Percentiles rank a stretch among this genome's conserved stretches.
phyloP scores from a whole-genome alignment of 1,140 invertebrate genomes.

The Aethina tumida region DNA sequence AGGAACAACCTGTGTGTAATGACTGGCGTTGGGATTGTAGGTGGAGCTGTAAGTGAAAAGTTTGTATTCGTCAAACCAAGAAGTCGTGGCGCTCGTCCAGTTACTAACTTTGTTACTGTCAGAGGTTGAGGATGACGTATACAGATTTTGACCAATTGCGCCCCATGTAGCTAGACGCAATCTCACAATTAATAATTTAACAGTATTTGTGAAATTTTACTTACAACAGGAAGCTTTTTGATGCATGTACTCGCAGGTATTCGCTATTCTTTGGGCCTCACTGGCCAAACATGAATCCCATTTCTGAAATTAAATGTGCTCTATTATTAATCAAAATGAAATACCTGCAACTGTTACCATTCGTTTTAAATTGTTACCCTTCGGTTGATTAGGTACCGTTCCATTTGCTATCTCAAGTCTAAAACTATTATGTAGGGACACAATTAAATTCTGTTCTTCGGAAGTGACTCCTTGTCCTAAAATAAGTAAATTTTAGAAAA shows the following conservation, averaged over 20 bases:
- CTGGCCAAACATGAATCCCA: neutral
- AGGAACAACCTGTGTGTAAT: no score
- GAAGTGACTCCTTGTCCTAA: slow-evolving; percentile 23
- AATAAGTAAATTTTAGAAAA: slow-evolving; percentile 10
- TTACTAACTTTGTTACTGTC: no score
- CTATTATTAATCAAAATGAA: neutral
- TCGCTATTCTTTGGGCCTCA: slow-evolving; percentile 5
- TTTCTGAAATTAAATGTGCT: slow-evolving; percentile 1
- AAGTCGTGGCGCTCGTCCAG: no score
- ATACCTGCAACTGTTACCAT: slow-evolving; percentile 15
- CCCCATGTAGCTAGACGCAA: slow-evolving; percentile 14
- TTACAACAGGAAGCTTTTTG: no score
- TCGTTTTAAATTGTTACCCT: slow-evolving; percentile 20
- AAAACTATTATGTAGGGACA: slow-evolving; percentile 29
- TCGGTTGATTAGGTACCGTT: slow-evolving; percentile 21
- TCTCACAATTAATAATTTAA: no score
- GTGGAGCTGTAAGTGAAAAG: no score
- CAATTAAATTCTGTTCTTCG: slow-evolving; percentile 23
- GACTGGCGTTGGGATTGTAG: no score
- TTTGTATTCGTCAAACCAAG: no score
- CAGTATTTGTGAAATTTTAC: no score
- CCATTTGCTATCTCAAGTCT: slow-evolving; percentile 20
- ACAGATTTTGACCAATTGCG: slow-evolving; percentile 15
- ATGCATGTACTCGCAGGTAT: slow-evolving; percentile 4
- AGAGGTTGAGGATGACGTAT: no score